A percentile compares a stretch with the other conserved stretches of the same genome.
These are phyloP conservation scores for Parauchenoglanis ngamensis DNA, from an alignment of 2,797 vertebrate genomes.

Conservation along the genomic window DNA sequence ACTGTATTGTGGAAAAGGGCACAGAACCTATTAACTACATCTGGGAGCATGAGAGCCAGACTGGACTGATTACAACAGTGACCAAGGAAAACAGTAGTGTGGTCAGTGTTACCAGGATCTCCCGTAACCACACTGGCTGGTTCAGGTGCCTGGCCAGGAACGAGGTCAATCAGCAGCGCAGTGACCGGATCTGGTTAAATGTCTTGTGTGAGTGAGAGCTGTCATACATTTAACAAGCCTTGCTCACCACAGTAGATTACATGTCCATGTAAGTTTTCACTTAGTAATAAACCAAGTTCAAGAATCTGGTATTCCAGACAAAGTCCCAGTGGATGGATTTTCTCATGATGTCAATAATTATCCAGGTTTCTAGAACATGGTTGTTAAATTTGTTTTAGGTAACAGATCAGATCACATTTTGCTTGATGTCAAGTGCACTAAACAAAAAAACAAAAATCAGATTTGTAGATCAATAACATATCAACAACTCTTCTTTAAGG, in stretches of 20 bases:
- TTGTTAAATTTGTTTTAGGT: neutral
- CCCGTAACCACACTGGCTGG: constrained; percentile 83
- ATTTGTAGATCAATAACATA: neutral
- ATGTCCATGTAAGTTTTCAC: neutral
- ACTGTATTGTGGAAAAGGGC: constrained; percentile 80
- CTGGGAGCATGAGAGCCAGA: constrained; percentile 76
- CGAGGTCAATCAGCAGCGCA: constrained; percentile 79
- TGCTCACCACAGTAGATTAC: neutral
- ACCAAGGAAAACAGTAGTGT: constrained; percentile 60
- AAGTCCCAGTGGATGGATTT: neutral
- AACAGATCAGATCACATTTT: neutral
- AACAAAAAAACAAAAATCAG: neutral
- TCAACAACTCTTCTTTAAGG: neutral
- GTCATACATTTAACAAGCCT: neutral
- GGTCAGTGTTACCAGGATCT: constrained; percentile 73
- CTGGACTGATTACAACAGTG: constrained; percentile 63
- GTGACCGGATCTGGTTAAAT: constrained; percentile 70
- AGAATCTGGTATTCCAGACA: neutral
- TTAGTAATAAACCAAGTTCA: neutral
- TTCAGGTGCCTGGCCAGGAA: constrained; percentile 81
- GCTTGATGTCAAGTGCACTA: neutral
- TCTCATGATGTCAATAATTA: neutral
- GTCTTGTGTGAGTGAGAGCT: constrained; percentile 82
- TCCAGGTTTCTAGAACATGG: neutral
- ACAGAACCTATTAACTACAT: constrained; percentile 79